Base-by-base conservation (phyloP, 2,797 vertebrate species). In the Corythornis leucogaster region DNA sequence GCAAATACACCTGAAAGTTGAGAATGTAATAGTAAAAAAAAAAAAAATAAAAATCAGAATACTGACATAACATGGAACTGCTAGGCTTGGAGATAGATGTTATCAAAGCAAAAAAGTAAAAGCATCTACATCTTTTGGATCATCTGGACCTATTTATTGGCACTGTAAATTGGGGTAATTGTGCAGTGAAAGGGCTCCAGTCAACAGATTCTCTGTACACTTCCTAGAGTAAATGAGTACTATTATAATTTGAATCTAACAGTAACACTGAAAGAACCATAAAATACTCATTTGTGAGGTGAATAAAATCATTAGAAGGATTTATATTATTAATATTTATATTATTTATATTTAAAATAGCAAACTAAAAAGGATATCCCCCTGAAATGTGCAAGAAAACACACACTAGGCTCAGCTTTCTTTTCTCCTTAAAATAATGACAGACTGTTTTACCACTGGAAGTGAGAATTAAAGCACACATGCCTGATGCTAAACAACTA, bases 381-480 rank as follows among this genome's bases (percentile, higher is more conserved):
- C 66, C 26, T 42, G 51, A 90, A 92, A 87, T 38, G 67, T 81
- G 31, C 69, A 95, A 84, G 63, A 80, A 87, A 51, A 13, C 45
- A 40, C 59, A 71, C 3, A 87, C n/a, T 57, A 93, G 77, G 91
- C 75, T 87, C 73, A 86, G 89, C 93, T 95, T 95, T 89, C 88
- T 85, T 77, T 77, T 88, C 67, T 93, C 85, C 90, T 96, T 75
- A 75, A 96, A 97, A 96, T 94, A 73, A 96, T n/a, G 92, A 96
- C 96, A 97, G 96, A 96, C 92, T 96, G 96, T 96, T 97, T 97
- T 97, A 95, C 95, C 94, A 93, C 94, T 97, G 96, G 95, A 97
- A 96, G 96, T 97, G 94, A 96, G 95, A 97, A 97, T 93, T 95
- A 94, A 97, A 97, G 94, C 89, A 69, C 96, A 97, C 78, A 91